Conservation (phyloP, 2,888 invertebrate species). For the Megalurothrips usitatus region DNA sequence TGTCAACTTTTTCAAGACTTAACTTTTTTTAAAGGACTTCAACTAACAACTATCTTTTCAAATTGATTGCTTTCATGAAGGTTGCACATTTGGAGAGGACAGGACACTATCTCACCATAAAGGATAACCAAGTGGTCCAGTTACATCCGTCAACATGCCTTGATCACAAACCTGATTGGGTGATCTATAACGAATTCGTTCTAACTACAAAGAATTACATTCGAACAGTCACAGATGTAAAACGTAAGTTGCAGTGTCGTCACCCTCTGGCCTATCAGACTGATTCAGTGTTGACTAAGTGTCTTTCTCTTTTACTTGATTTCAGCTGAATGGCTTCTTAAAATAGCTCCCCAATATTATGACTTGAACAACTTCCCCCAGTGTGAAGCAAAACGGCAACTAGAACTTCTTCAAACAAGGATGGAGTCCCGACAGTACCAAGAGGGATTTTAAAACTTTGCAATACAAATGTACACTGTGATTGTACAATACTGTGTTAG, state of each 20-base stretch:
- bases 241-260: constrained; percentile 65
- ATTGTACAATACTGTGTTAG: neutral
- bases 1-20: constrained; percentile 1
- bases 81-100: constrained; percentile 96
- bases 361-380: constrained; percentile 97
- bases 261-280: constrained; percentile 13
- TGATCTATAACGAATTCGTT: constrained; percentile 99
- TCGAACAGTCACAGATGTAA: constrained; percentile 96
- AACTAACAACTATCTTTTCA: no score
- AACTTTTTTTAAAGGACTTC: no score
- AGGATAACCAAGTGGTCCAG: constrained; percentile 98
- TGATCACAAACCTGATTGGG: constrained; percentile 99
- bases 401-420: constrained; percentile 80
- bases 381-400: constrained; percentile 91
- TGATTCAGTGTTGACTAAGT: constrained; percentile 31
- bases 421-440: constrained; percentile 83
- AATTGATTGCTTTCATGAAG: constrained; percentile 45
- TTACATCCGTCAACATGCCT: constrained; percentile 98
- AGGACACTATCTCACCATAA: constrained; percentile 97
- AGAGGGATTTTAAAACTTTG: constrained; percentile 69
- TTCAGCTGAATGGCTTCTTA: constrained; percentile 87
- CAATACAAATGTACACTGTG: neutral
- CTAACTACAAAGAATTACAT: constrained; percentile 99
- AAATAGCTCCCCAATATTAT: constrained; percentile 96
- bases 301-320: constrained; percentile 29